Evolutionary conservation across 1,140 invertebrate genomes (phyloP).

Genomic region (Lucilia cuprina): DNA sequence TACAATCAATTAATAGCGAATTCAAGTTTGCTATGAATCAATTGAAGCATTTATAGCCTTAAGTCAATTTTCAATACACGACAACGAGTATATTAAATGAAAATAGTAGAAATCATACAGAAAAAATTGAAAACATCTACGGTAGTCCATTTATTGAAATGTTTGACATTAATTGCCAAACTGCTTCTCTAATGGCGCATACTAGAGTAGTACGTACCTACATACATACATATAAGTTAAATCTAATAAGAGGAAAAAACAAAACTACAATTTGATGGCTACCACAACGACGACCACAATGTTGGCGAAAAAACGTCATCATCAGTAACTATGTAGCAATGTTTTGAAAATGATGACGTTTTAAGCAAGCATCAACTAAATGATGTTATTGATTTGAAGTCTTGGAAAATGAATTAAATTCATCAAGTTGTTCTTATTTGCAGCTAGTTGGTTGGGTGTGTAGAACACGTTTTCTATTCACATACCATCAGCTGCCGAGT

Average conservation of each 20-base stretch:
- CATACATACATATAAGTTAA: background rate
- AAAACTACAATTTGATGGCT: background rate
- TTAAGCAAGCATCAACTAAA: background rate
- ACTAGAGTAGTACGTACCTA: background rate
- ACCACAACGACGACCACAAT: slow-evolving; percentile 1
- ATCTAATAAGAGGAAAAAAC: background rate
- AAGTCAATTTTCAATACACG: slow-evolving; percentile 7
- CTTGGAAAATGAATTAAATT: background rate
- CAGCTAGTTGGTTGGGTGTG: background rate
- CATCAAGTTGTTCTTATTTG: background rate
- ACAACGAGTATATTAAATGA: background rate
- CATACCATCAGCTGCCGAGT: background rate
- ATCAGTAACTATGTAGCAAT: background rate
- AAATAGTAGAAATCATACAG: background rate
- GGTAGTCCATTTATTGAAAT: slow-evolving; percentile 27
- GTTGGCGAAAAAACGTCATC: background rate
- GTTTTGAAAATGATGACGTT: background rate
- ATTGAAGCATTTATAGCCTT: background rate
- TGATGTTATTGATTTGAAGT: background rate
- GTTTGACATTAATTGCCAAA: slow-evolving; percentile 24
- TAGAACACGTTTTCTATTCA: background rate
- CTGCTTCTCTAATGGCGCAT: background rate
- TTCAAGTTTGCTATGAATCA: background rate
- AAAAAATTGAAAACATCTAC: background rate
- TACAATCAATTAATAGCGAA: background rate